phyloP scores from a whole-genome alignment of 2,888 invertebrate species.

The Lagria hirta region DNA sequence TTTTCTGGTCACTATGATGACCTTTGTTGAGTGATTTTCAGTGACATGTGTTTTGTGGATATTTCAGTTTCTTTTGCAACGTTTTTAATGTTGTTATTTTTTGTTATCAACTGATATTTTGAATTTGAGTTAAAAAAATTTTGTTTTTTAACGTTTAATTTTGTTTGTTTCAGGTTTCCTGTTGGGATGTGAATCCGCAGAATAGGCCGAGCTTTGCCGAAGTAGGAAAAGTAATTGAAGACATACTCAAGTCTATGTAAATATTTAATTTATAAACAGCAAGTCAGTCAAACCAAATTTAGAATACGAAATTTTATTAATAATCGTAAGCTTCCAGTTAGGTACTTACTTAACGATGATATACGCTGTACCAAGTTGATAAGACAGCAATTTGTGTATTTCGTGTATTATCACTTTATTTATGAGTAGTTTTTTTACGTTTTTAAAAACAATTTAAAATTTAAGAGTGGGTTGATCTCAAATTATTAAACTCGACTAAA shows the following conservation, averaged over 20 bases:
- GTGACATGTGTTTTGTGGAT: too few relatives aligned
- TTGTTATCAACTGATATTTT: too few relatives aligned
- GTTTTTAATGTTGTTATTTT: too few relatives aligned
- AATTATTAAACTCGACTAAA: constrained; percentile 21
- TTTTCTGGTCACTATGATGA: too few relatives aligned
- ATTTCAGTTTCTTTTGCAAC: too few relatives aligned
- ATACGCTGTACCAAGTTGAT: constrained; percentile 30
- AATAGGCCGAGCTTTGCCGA: constrained; percentile 70
- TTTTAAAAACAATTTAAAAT: too few relatives aligned
- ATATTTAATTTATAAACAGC: constrained; percentile 28
- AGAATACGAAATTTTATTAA: constrained; percentile 31
- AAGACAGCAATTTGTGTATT: too few relatives aligned
- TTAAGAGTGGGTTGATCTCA: constrained; percentile 32
- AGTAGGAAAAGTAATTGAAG: constrained; percentile 57
- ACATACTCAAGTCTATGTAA: constrained; percentile 55
- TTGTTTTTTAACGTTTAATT: too few relatives aligned
- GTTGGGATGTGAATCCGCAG: constrained; percentile 69
- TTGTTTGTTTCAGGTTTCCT: constrained; percentile 58
- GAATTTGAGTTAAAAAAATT: too few relatives aligned
- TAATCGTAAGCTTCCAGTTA: constrained; percentile 42
- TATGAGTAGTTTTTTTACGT: too few relatives aligned
- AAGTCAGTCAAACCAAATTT: constrained; percentile 35
- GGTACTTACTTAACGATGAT: constrained; percentile 15
- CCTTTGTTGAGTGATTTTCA: too few relatives aligned
- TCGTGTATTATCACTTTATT: constrained; percentile 30